Evolutionary conservation across 2,888 invertebrate genomes (phyloP), one percentile per base, ranked within the genome.

Genomic region (Syritta pipiens): DNA sequence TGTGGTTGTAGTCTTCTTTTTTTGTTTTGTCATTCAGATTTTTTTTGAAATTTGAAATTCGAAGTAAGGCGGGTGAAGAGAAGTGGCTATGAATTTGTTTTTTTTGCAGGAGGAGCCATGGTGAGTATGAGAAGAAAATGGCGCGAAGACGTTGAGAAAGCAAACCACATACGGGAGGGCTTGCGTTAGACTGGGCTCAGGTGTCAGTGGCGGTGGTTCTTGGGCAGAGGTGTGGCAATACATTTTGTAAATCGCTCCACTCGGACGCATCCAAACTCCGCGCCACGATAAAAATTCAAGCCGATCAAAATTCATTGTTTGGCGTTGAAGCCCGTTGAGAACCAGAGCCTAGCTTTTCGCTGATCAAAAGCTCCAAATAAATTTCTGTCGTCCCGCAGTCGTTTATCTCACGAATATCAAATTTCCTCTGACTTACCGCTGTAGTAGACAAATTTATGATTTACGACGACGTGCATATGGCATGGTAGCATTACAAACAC

Each of bases 371-470:
- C n/a, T 35, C 2, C 14, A 35, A 14, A 37, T 12, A 46, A 46
- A 10, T 26, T 26, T 24, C 14, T n/a, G n/a, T n/a, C n/a, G n/a
- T n/a, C 12, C 24, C 4, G 3, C n/a, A 6, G 12, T 6, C 62
- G 59, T 60, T 55, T 49, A 74, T 53, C 74, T 59, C 32, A 74
- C 57, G 51, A 74, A 74, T 68, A 40, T 53, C 75, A 67, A 75
- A 48, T 49, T n/a, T 76, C 51, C 57, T 51, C 10, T 55, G 42
- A 7, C 14, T 24, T 12, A 9, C 40, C 4, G 32, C 20, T 28
- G 17, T 19, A 53, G 42, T 46, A 63, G 77, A 77, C 71, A 77
- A 77, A 77, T 77, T 77, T 77, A 71, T 77, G 77, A 77, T 77
- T 77, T 77, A 77, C 77, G 77, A 65, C 65, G 77, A 77, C 76